A percentile compares a stretch with the other conserved stretches of the same genome.
Conservation (phyloP, 2,797 vertebrate genomes). For the Cynopterus sphinx region DNA sequence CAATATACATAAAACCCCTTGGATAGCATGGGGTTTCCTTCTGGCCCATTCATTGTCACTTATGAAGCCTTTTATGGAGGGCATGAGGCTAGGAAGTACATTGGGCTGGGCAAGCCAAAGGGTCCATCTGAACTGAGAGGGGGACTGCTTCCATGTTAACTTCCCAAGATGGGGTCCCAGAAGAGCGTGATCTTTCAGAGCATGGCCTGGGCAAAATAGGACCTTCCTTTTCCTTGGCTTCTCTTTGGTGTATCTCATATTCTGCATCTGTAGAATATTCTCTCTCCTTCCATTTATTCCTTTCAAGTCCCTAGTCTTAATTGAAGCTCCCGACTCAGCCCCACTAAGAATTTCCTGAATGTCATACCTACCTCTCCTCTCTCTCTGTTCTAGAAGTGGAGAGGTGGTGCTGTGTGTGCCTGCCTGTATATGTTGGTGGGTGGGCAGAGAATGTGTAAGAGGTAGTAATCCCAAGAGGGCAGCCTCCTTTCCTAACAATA, state of each 20-base stretch:
- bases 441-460: background rate
- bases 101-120: background rate
- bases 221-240: constrained; percentile 13
- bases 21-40: background rate
- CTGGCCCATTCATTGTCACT: background rate
- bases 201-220: background rate
- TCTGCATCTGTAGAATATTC: background rate
- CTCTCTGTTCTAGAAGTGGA: background rate
- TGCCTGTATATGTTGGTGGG: background rate
- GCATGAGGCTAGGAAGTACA: background rate
- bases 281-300: background rate
- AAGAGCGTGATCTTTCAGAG: background rate
- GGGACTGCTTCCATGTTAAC: background rate
- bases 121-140: background rate
- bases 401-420: background rate
- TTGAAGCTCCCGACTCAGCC: background rate
- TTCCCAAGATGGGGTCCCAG: background rate
- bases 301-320: background rate
- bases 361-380: background rate
- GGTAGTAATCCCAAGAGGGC: constrained; percentile 7
- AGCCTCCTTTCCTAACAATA: background rate
- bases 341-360: background rate
- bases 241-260: background rate
- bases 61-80: background rate
- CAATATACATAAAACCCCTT: background rate